phyloP scores from a whole-genome alignment of 2,797 vertebrate species.

The Sebastes paucispinis region DNA sequence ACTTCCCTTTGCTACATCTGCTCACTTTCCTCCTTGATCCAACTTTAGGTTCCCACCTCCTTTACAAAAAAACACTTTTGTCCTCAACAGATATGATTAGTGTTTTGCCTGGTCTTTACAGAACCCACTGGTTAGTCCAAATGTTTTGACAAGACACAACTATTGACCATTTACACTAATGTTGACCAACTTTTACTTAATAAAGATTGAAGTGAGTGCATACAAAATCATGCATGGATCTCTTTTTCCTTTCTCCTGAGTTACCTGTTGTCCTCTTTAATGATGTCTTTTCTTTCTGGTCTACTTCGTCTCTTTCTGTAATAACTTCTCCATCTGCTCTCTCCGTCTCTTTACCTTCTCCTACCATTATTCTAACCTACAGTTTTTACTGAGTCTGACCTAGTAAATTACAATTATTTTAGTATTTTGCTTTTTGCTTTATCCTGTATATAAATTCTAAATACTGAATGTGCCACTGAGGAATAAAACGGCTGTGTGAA shows the following conservation, averaged over 20 bases:
- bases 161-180: slow-evolving; percentile 54
- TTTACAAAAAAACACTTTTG: slow-evolving; percentile 21
- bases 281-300: not conserved
- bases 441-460: not conserved
- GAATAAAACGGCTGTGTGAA: not conserved
- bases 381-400: not conserved
- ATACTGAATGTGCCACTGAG: not conserved
- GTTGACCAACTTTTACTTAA: slow-evolving; percentile 69
- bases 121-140: slow-evolving; percentile 1
- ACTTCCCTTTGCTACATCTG: slow-evolving; percentile 11
- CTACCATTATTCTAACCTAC: not conserved
- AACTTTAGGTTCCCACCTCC: slow-evolving; percentile 5
- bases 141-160: slow-evolving; percentile 44
- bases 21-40: not conserved
- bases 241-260: slow-evolving; percentile 13
- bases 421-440: not conserved
- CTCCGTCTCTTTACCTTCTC: not conserved
- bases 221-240: slow-evolving; percentile 42
- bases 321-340: not conserved
- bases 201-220: slow-evolving; percentile 83
- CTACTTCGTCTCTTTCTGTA: not conserved
- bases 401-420: not conserved
- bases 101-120: slow-evolving; percentile 12
- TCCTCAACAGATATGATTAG: not conserved
- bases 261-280: not conserved